Percentiles rank a stretch among this genome's conserved stretches.
Evolutionary conservation across 1,140 invertebrate species (phyloP).

Genomic region (Delia radicum): DNA sequence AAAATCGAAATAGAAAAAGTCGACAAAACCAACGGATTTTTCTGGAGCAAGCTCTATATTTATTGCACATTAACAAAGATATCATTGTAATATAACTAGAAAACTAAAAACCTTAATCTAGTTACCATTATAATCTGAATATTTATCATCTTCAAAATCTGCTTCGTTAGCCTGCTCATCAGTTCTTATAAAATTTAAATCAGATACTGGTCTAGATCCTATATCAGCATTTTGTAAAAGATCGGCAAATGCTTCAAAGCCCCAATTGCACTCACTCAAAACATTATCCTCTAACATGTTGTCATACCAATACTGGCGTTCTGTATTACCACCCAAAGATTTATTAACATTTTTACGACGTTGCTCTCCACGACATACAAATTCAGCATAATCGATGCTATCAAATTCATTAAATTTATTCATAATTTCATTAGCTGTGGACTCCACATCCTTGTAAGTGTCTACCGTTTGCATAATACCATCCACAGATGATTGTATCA

Average conservation of each 20-base stretch:
- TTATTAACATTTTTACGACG: slow-evolving; percentile 46
- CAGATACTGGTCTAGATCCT: not conserved
- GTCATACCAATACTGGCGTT: slow-evolving; percentile 46
- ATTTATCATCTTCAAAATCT: not conserved
- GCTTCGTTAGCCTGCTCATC: not conserved
- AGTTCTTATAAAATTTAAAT: not conserved
- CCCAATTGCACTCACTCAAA: slow-evolving; percentile 43
- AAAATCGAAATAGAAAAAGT: too few relatives aligned
- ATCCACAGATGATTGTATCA: slow-evolving; percentile 41
- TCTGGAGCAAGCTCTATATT: too few relatives aligned
- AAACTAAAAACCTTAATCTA: too few relatives aligned
- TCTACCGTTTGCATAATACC: slow-evolving; percentile 33
- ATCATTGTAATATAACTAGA: too few relatives aligned
- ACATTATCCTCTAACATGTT: slow-evolving; percentile 30
- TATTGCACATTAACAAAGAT: too few relatives aligned
- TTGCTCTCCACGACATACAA: slow-evolving; percentile 41
- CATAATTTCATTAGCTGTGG: slow-evolving; percentile 33
- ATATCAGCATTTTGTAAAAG: not conserved
- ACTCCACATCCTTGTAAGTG: slow-evolving; percentile 33
- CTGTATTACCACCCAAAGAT: slow-evolving; percentile 48
- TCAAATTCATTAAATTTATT: slow-evolving; percentile 38
- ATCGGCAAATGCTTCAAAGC: slow-evolving; percentile 31
- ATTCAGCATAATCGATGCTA: slow-evolving; percentile 42
- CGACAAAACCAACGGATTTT: too few relatives aligned
- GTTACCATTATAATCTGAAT: too few relatives aligned